These are phyloP conservation scores for Callyntrura sp. DNA, from an alignment of 2,888 invertebrate genomes.

Conservation along the genomic window DNA sequence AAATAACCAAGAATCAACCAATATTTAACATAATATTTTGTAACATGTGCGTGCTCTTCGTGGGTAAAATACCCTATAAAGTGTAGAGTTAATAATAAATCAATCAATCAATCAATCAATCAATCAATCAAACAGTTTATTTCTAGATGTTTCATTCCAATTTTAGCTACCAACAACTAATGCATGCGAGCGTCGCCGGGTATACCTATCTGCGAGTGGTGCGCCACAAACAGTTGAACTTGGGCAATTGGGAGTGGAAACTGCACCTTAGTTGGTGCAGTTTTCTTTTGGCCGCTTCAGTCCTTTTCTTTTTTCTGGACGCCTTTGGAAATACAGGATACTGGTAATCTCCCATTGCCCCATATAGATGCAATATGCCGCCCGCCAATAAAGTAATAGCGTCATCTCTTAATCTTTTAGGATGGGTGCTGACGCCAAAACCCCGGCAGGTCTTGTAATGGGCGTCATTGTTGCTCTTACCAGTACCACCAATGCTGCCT, in stretches of 20 bases:
- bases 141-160: neutral
- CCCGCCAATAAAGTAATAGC: too few relatives aligned
- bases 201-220: constrained; percentile 68
- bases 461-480: constrained; percentile 29
- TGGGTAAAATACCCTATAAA: too few relatives aligned
- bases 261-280: constrained; percentile 38
- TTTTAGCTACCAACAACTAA: constrained; percentile 71
- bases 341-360: too few relatives aligned
- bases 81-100: too few relatives aligned
- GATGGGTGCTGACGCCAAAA: constrained; percentile 50
- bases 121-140: neutral
- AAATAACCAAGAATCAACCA: too few relatives aligned
- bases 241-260: constrained; percentile 69
- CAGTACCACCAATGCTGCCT: constrained; percentile 43
- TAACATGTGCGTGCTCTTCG: too few relatives aligned
- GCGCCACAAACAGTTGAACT: constrained; percentile 4
- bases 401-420: constrained; percentile 28
- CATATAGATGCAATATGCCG: too few relatives aligned
- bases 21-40: too few relatives aligned
- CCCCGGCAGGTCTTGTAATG: constrained; percentile 15
- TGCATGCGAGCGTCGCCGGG: constrained; percentile 62
- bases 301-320: neutral
- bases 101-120: too few relatives aligned
- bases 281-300: neutral
- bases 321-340: neutral